These are phyloP conservation scores for Epistrophe grossulariae DNA, from an alignment of 2,888 invertebrate species.

Conservation along the genomic window DNA sequence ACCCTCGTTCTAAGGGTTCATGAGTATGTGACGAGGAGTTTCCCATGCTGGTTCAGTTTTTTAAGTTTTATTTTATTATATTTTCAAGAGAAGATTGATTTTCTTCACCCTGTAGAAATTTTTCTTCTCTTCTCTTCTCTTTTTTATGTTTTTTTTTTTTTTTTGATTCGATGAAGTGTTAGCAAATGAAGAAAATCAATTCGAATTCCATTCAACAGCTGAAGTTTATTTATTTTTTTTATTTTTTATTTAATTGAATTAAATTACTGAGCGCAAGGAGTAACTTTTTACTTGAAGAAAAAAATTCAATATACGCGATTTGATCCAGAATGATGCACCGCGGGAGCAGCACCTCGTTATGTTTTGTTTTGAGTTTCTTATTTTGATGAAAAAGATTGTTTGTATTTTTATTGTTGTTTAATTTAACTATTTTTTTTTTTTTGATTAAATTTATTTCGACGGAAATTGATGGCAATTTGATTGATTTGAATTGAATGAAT, in stretches of 20 bases:
- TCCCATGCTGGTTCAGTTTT: slow-evolving; percentile 86
- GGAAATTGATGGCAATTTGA: slow-evolving; percentile 63
- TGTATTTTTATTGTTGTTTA: slow-evolving; percentile 5
- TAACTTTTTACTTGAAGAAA: slow-evolving; percentile 37
- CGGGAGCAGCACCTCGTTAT: slow-evolving; percentile 1
- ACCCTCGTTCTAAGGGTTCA: slow-evolving; percentile 91
- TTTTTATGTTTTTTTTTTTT: not conserved
- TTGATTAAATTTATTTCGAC: slow-evolving; percentile 23
- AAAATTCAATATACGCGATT: slow-evolving; percentile 13
- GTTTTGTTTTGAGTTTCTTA: not conserved
- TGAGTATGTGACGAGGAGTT: slow-evolving; percentile 93
- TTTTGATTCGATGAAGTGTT: slow-evolving; percentile 11
- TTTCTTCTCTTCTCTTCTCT: not conserved
- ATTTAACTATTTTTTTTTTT: slow-evolving; percentile 14
- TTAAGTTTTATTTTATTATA: not conserved
- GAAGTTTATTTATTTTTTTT: slow-evolving; percentile 12
- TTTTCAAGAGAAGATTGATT: slow-evolving; percentile 4
- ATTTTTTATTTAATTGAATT: slow-evolving; percentile 44
- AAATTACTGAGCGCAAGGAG: slow-evolving; percentile 43
- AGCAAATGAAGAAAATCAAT: slow-evolving; percentile 59
- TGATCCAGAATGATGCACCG: slow-evolving; percentile 16
- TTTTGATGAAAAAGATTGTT: not conserved
- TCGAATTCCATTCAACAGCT: slow-evolving; percentile 66
- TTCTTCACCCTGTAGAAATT: slow-evolving; percentile 16
- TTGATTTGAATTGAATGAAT: slow-evolving; percentile 66